Evolutionary conservation across 2,113 vertebrate genomes (phyloP).

Genomic region (Microtus oregoni): DNA sequence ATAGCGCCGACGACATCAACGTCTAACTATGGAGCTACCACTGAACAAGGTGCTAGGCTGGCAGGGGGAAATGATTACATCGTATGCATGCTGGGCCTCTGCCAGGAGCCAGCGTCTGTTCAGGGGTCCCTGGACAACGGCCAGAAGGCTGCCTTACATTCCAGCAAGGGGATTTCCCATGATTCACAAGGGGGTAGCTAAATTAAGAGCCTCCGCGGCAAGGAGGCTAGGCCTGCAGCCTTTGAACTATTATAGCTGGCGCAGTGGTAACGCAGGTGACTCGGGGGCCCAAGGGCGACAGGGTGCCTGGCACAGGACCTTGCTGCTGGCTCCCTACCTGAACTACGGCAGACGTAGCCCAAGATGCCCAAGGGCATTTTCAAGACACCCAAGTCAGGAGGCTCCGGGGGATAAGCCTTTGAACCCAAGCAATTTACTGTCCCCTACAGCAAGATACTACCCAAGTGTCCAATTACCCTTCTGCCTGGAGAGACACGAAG

Average conservation of each 20-base stretch:
- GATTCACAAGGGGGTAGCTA: background rate
- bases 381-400: background rate
- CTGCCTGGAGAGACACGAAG: background rate
- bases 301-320: background rate
- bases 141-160: background rate
- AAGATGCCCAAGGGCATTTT: background rate
- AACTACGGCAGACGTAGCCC: background rate
- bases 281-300: background rate
- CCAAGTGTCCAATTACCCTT: background rate
- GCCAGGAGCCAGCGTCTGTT: background rate
- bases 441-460: background rate
- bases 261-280: background rate
- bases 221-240: background rate
- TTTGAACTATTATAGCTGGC: background rate
- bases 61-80: background rate
- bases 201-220: slow-evolving; percentile 10
- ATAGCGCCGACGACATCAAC: background rate
- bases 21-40: background rate
- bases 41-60: background rate
- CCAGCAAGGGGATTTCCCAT: background rate
- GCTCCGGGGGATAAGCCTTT: background rate
- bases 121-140: background rate
- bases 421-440: background rate
- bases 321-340: background rate
- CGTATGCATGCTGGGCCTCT: background rate